Percentiles rank a stretch among this genome's conserved stretches.
These are phyloP conservation scores for Drosophila kepulauana DNA, from an alignment of 1,140 invertebrate species.

Conservation along the genomic window DNA sequence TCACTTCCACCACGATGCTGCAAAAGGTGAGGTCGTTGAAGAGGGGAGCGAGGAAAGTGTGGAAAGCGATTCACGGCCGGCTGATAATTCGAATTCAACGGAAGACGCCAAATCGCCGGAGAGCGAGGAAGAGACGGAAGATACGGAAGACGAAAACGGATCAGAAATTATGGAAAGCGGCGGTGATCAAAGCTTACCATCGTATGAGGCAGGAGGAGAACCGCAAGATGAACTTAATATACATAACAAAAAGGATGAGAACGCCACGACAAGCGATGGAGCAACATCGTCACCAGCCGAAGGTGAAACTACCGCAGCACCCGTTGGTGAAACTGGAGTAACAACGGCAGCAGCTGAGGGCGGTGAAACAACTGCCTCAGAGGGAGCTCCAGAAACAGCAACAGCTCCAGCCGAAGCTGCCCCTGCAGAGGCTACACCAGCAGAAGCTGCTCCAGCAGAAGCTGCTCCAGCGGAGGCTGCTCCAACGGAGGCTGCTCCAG, in stretches of 20 bases:
- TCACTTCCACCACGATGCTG: conserved; percentile 67
- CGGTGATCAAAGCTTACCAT: not conserved
- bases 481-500: not conserved
- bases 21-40: conserved; percentile 18
- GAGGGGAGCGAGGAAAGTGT: conserved; percentile 6
- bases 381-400: not conserved
- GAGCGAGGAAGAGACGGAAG: not conserved
- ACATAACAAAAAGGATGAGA: not conserved
- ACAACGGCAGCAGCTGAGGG: no score
- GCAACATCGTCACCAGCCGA: not conserved
- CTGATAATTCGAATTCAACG: conserved; percentile 64
- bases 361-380: no score
- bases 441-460: not conserved
- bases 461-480: not conserved
- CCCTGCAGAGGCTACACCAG: not conserved
- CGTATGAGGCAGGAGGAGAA: not conserved
- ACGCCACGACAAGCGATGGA: not conserved
- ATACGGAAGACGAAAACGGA: not conserved
- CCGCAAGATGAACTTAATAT: no score
- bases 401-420: not conserved
- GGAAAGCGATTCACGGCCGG: conserved; percentile 65
- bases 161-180: no score
- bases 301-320: not conserved
- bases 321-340: not conserved
- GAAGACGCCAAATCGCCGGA: conserved; percentile 39